phyloP scores from a whole-genome alignment of 2,888 invertebrate species.

The Plebejus anna region DNA sequence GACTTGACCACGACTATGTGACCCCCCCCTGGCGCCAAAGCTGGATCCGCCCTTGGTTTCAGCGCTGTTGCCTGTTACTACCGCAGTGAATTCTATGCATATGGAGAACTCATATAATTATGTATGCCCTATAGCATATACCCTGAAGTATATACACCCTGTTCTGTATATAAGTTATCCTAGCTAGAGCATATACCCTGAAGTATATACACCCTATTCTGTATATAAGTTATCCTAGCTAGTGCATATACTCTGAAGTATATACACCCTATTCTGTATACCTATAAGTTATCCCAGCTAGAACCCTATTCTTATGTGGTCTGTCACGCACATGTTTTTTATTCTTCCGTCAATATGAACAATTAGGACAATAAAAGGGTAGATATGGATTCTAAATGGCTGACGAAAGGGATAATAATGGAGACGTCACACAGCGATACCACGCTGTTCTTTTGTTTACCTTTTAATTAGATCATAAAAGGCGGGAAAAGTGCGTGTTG shows the following conservation, averaged over 20 bases:
- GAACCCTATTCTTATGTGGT: not conserved
- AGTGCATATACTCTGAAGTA: too few species aligned
- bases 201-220: not conserved
- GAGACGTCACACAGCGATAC: constrained; percentile 19
- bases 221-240: not conserved
- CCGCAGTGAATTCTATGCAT: too few species aligned
- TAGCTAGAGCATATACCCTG: not conserved
- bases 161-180: not conserved
- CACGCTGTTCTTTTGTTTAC: constrained; percentile 4
- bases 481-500: constrained; percentile 19
- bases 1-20: too few species aligned
- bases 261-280: too few species aligned
- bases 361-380: not conserved
- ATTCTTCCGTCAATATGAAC: not conserved
- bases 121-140: too few species aligned
- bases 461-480: constrained; percentile 27
- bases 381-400: constrained; percentile 4
- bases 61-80: too few species aligned
- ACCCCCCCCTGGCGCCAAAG: too few species aligned
- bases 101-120: too few species aligned
- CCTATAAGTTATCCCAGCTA: not conserved
- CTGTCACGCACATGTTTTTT: not conserved
- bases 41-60: too few species aligned
- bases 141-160: too few species aligned
- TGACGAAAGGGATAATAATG: not conserved